phyloP scores from a whole-genome alignment of 2,888 invertebrate genomes.

The Cordilura impudica region DNA sequence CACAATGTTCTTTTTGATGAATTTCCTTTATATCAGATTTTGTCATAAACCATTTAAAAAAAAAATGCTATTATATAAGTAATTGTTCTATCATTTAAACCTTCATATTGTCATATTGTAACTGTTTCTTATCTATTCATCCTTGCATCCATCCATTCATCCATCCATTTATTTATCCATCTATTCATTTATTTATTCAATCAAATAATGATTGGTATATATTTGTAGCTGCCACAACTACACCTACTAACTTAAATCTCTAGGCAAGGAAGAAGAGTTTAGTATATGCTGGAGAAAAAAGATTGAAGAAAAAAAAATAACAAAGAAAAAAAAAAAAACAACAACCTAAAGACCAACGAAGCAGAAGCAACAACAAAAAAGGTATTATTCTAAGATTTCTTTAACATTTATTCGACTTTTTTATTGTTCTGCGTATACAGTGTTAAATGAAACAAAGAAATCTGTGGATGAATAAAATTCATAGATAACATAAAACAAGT shows the following conservation, averaged over 20 bases:
- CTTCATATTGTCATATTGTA: conserved; percentile 54
- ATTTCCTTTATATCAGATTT: neutral
- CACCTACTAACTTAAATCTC: conserved; percentile 31
- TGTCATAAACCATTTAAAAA: conserved; percentile 10
- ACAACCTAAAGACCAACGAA: conserved; percentile 30
- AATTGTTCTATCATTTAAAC: conserved; percentile 55
- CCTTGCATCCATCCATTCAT: conserved; percentile 46
- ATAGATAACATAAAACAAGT: conserved; percentile 35
- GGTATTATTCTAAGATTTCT: conserved; percentile 52
- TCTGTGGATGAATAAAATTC: conserved; percentile 18
- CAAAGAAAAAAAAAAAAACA: neutral
- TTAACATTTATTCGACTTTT: conserved; percentile 30
- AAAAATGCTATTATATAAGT: conserved; percentile 33
- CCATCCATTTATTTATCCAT: conserved; percentile 4
- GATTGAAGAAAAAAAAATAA: conserved; percentile 9
- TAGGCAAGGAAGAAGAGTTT: conserved; percentile 5
- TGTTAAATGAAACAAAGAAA: conserved; percentile 31
- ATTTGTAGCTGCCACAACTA: neutral
- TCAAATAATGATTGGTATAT: conserved; percentile 37
- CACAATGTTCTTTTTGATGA: neutral
- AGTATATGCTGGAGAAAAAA: neutral
- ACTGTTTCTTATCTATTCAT: conserved; percentile 48
- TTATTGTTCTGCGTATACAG: conserved; percentile 42
- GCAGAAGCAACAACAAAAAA: conserved; percentile 45
- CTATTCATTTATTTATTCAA: conserved; percentile 35